Evolutionary conservation across 1,140 invertebrate species (phyloP).

Genomic region (Drosophila saltans): DNA sequence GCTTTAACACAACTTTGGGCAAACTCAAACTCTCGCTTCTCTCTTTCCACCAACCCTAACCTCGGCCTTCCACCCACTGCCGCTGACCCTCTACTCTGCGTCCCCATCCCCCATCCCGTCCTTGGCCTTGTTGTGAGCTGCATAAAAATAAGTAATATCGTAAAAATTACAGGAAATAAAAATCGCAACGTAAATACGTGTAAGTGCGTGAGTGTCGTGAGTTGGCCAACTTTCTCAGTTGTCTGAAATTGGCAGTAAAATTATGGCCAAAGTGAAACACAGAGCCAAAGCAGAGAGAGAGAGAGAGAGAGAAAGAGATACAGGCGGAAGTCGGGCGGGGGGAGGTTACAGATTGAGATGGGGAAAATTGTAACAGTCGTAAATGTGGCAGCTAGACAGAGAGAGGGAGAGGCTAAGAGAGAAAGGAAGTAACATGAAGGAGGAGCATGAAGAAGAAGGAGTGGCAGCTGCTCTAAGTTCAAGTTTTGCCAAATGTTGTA

Average conservation of each 20-base stretch:
- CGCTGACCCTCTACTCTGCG: conserved; percentile 1
- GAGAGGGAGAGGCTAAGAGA: background rate
- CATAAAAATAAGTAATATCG: conserved; percentile 82
- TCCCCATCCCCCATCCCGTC: conserved; percentile 1
- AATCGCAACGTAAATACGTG: conserved; percentile 80
- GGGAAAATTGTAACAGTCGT: conserved; percentile 50
- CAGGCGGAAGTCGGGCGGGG: conserved; percentile 8
- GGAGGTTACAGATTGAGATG: conserved; percentile 10
- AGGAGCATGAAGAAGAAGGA: background rate
- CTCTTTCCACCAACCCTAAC: background rate
- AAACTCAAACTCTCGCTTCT: background rate
- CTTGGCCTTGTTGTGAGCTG: conserved; percentile 61
- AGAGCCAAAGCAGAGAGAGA: background rate
- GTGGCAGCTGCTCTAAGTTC: conserved; percentile 55
- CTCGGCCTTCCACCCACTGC: background rate
- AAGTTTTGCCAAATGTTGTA: conserved; percentile 63
- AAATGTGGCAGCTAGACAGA: conserved; percentile 1
- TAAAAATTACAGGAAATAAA: conserved; percentile 81
- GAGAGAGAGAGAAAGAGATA: conserved; percentile 18
- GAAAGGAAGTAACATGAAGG: no score
- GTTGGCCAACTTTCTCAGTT: conserved; percentile 71
- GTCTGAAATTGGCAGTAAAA: conserved; percentile 75
- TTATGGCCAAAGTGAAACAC: conserved; percentile 59
- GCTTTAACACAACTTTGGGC: conserved; percentile 56
- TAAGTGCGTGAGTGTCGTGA: conserved; percentile 69